These are phyloP conservation scores for Maniola hyperantus DNA, from an alignment of 2,888 invertebrate genomes.

Conservation along the genomic window DNA sequence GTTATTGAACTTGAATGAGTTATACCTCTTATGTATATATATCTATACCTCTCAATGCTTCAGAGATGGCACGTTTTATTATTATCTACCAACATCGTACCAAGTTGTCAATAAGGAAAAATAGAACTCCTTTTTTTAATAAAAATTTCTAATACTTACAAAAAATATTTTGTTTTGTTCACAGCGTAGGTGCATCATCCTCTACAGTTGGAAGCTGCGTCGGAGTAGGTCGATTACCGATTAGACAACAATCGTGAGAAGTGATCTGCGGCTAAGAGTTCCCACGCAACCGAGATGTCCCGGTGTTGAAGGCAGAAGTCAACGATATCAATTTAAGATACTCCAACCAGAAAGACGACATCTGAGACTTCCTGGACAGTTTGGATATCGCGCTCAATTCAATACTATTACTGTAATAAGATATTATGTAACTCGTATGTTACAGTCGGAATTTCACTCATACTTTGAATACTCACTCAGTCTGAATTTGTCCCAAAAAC, in stretches of 20 bases:
- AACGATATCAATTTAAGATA: constrained; percentile 37
- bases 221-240: constrained; percentile 45
- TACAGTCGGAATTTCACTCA: no score
- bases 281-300: constrained; percentile 49
- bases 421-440: no score
- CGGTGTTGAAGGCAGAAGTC: constrained; percentile 33
- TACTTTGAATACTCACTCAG: no score
- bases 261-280: constrained; percentile 49
- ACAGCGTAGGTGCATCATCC: no score
- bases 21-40: no score
- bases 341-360: constrained; percentile 29
- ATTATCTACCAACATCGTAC: background rate
- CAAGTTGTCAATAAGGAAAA: background rate
- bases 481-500: no score
- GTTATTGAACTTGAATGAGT: no score
- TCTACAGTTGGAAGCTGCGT: constrained; percentile 42
- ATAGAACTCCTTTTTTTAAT: background rate
- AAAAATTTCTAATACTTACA: constrained; percentile 13
- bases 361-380: constrained; percentile 26
- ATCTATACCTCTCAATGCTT: background rate
- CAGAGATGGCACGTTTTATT: background rate
- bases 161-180: constrained; percentile 1
- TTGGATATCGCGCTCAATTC: constrained; percentile 1
- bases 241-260: constrained; percentile 62
- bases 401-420: background rate